A percentile compares a stretch with the other conserved stretches of the same genome.
Evolutionary conservation across 2,888 invertebrate species (phyloP).

Genomic region (Deilephila elpenor): DNA sequence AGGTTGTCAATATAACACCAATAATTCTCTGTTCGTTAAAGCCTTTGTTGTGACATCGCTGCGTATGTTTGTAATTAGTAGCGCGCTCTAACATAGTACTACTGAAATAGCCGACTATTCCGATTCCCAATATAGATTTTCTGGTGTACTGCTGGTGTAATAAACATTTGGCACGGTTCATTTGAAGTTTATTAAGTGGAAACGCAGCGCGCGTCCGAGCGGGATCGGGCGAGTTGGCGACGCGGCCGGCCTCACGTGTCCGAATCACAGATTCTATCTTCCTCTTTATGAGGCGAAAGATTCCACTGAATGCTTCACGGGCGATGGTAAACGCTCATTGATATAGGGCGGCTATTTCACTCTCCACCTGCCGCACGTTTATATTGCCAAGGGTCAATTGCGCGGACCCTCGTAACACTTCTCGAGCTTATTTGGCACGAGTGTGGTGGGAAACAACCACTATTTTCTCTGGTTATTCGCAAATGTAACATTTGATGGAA

Average conservation of each 20-base stretch:
- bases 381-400: slow-evolving; percentile 31
- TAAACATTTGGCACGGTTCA: slow-evolving; percentile 70
- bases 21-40: neutral
- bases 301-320: slow-evolving; percentile 39
- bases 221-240: slow-evolving; percentile 34
- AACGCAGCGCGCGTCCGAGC: slow-evolving; percentile 56
- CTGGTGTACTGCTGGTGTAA: slow-evolving; percentile 56
- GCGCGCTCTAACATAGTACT: slow-evolving; percentile 39
- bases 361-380: slow-evolving; percentile 40
- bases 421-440: slow-evolving; percentile 23
- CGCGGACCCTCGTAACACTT: slow-evolving; percentile 41
- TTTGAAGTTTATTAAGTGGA: slow-evolving; percentile 76
- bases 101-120: slow-evolving; percentile 49
- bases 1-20: neutral
- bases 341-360: slow-evolving; percentile 42
- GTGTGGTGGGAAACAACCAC: slow-evolving; percentile 5
- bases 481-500: neutral
- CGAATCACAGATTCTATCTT: slow-evolving; percentile 48
- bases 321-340: slow-evolving; percentile 37
- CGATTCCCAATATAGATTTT: slow-evolving; percentile 55
- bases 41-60: neutral
- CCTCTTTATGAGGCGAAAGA: slow-evolving; percentile 49
- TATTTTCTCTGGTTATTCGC: neutral
- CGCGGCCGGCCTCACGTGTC: slow-evolving; percentile 37
- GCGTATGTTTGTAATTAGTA: slow-evolving; percentile 17